Evolutionary conservation across 1,140 invertebrate species (phyloP).

Genomic region (Euura lappo): DNA sequence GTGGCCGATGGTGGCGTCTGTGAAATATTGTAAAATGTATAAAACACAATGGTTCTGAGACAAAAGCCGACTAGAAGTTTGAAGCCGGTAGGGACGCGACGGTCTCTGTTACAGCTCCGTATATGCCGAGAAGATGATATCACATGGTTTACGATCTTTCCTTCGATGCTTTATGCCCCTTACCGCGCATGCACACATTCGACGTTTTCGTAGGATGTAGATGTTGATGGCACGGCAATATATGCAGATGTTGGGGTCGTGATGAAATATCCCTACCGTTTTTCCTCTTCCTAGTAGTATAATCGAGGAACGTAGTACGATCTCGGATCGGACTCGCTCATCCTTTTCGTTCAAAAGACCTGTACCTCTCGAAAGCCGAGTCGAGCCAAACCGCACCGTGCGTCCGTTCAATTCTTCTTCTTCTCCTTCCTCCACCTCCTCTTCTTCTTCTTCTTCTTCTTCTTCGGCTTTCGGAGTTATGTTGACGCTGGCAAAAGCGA

Average conservation of each 20-base stretch:
- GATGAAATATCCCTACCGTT: slow-evolving; percentile 36
- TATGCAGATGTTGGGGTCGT: slow-evolving; percentile 35
- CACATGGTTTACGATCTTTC: slow-evolving; percentile 48
- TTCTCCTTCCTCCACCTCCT: too few relatives aligned
- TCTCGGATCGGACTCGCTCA: background rate
- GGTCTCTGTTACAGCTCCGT: too few relatives aligned
- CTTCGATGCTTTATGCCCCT: slow-evolving; percentile 45
- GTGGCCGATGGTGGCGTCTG: too few relatives aligned
- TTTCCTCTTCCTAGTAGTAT: background rate
- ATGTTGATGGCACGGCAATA: slow-evolving; percentile 35
- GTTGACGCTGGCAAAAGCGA: slow-evolving; percentile 1
- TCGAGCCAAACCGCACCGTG: too few relatives aligned
- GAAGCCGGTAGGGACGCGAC: too few relatives aligned
- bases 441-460: too few relatives aligned
- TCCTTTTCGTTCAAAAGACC: background rate
- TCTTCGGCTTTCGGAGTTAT: background rate
- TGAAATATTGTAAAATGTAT: too few relatives aligned
- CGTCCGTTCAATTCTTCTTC: background rate
- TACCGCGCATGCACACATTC: slow-evolving; percentile 21
- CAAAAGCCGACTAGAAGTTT: too few relatives aligned
- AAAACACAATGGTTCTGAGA: too few relatives aligned
- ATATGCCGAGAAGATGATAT: slow-evolving; percentile 43
- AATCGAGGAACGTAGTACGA: too few relatives aligned
- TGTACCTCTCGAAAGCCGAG: background rate
- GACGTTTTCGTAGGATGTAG: slow-evolving; percentile 12